Percentiles rank a stretch among this genome's conserved stretches.
These are phyloP conservation scores for Cyrtorhinus lividipennis DNA, from an alignment of 1,140 invertebrate genomes.

Conservation along the genomic window DNA sequence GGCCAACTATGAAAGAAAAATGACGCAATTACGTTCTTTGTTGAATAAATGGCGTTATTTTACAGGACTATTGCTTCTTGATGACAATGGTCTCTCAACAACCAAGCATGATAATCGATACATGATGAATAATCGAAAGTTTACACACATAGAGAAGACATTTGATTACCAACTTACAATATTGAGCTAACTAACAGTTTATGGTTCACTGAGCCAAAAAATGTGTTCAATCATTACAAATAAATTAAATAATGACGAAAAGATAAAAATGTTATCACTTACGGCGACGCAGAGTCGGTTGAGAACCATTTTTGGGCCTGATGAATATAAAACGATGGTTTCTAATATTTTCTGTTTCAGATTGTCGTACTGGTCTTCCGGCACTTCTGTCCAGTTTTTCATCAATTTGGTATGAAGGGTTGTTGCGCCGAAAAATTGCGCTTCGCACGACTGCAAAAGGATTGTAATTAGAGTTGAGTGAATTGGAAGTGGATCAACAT, in stretches of 20 bases:
- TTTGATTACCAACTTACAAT: no score
- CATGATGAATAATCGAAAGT: no score
- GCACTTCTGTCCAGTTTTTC: slow-evolving; percentile 72
- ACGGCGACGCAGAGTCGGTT: slow-evolving; percentile 76
- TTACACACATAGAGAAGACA: no score
- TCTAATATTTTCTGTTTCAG: slow-evolving; percentile 61
- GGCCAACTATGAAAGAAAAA: slow-evolving; percentile 38
- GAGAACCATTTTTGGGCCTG: slow-evolving; percentile 66
- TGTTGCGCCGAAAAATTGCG: slow-evolving; percentile 84
- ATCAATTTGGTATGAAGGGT: slow-evolving; percentile 75
- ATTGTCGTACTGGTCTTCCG: slow-evolving; percentile 53
- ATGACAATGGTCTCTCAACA: no score
- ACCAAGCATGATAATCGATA: no score
- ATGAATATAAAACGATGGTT: slow-evolving; percentile 54
- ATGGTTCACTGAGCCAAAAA: no score
- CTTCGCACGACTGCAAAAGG: slow-evolving; percentile 59
- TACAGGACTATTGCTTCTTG: not conserved
- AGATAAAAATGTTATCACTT: no score
- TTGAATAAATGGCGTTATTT: not conserved
- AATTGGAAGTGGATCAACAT: no score
- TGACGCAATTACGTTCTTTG: slow-evolving; percentile 18
- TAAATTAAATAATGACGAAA: no score
- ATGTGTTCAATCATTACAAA: no score
- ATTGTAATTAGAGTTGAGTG: no score
- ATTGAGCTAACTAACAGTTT: no score